Evolutionary conservation across 1,140 invertebrate species (phyloP), one percentile per base, ranked within the genome.

Genomic region (Littorina saxatilis): DNA sequence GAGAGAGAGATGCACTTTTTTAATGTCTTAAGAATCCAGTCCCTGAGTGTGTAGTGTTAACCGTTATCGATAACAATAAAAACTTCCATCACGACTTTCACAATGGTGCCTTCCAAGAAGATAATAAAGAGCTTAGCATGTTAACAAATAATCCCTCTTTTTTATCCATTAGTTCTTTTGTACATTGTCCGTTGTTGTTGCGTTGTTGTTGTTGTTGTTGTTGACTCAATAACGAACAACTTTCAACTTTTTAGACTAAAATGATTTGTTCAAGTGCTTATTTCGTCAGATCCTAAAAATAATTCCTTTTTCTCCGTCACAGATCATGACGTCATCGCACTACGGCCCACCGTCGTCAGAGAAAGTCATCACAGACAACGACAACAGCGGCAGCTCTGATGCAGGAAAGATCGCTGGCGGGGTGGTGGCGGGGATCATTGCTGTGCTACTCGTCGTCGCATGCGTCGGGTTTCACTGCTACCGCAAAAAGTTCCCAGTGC

Each of bases 401-500:
- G 23, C 32, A 4, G 40, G 15, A 4, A n/a, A 27, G 17, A 63
- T 82, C 50, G 66, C 66, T n/a, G 63, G 50, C 11, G 68, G 73
- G 20, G 68, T 73, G 20, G 29, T 39, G 0, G 43, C 55, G 15
- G 63, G 50, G 3, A 2, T 55, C 58, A 35, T 58, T 27, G 7
- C 43, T 13, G 37, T 76, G 9, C 3, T 52, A 20, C 1, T 47
- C 47, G n/a, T 32, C 27, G 27, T 66, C n/a, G 32, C 35, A 4
- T 66, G 20, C 63, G 37, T 77, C 32, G 47, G 40, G 40, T 78
- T 88, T 61, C 78, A 83, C n/a, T 86, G 83, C 63, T 92, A 92
- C 77, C 82, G 90, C 3, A 87, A 87, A 47, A 89, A 87, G 63
- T 91, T 91, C 80, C 91, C 92, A 3, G 90, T 91, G 15, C 80